These are phyloP conservation scores for Uropsilus gracilis DNA, from an alignment of 2,113 vertebrate genomes.

Conservation along the genomic window DNA sequence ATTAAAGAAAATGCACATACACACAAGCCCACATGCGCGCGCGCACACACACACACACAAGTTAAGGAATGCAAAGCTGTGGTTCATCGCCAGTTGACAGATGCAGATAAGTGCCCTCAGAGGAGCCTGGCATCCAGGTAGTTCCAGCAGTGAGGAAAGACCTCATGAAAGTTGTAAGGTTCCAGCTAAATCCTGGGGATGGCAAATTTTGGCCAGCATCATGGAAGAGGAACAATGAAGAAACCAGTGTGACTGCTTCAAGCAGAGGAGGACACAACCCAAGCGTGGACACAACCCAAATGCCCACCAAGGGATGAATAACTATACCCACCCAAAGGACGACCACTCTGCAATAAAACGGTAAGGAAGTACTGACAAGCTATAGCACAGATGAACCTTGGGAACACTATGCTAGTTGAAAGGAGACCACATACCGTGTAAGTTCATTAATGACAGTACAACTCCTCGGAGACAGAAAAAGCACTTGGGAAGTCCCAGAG, in stretches of 20 bases:
- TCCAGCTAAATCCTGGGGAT: neutral
- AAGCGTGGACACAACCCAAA: neutral
- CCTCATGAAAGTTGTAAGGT: neutral
- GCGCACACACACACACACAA: neutral
- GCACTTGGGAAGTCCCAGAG: neutral
- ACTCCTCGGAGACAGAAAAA: neutral
- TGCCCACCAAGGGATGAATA: neutral
- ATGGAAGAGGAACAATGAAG: neutral
- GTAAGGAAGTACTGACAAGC: neutral
- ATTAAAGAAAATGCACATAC: neutral
- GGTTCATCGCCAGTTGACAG: neutral
- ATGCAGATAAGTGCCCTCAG: neutral
- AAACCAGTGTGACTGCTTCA: neutral
- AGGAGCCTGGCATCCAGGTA: neutral
- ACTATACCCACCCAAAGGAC: neutral
- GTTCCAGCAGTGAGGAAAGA: neutral
- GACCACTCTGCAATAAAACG: neutral
- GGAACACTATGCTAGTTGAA: neutral
- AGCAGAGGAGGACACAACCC: neutral
- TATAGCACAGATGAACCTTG: neutral
- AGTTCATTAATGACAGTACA: neutral
- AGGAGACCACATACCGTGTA: neutral
- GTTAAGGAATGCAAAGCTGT: neutral
- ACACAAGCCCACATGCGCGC: neutral
- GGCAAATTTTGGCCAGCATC: neutral